phyloP scores from a whole-genome alignment of 2,113 vertebrate species.

The Oreocharis arfaki region DNA sequence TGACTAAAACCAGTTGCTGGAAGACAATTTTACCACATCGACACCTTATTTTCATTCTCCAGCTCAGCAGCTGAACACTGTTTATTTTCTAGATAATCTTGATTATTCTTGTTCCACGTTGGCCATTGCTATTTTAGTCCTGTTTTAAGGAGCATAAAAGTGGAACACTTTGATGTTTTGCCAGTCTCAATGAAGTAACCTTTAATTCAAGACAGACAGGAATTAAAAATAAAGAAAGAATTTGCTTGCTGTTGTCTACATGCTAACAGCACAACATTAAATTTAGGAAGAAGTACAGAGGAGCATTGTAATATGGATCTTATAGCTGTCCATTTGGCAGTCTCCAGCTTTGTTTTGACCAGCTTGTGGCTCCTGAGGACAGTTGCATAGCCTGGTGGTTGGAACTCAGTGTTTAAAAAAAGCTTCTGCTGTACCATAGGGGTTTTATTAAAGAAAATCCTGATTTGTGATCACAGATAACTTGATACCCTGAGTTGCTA shows the following conservation, averaged over 20 bases:
- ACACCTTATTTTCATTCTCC: not conserved
- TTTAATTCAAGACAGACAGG: not conserved
- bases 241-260: not conserved
- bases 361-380: not conserved
- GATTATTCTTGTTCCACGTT: not conserved
- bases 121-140: not conserved
- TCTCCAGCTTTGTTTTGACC: not conserved
- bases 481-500: not conserved
- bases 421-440: fast-evolving
- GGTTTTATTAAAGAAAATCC: not conserved
- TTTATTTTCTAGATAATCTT: not conserved
- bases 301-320: not conserved
- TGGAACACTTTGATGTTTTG: not conserved
- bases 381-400: not conserved
- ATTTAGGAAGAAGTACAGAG: not conserved
- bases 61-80: not conserved
- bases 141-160: not conserved
- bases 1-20: not conserved
- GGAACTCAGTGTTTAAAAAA: not conserved
- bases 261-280: not conserved
- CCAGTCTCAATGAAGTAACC: not conserved
- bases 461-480: not conserved
- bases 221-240: not conserved
- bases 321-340: not conserved
- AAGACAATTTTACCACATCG: not conserved